These are phyloP conservation scores for Tiaroga cobitis DNA, from an alignment of 2,797 vertebrate genomes.

Conservation along the genomic window DNA sequence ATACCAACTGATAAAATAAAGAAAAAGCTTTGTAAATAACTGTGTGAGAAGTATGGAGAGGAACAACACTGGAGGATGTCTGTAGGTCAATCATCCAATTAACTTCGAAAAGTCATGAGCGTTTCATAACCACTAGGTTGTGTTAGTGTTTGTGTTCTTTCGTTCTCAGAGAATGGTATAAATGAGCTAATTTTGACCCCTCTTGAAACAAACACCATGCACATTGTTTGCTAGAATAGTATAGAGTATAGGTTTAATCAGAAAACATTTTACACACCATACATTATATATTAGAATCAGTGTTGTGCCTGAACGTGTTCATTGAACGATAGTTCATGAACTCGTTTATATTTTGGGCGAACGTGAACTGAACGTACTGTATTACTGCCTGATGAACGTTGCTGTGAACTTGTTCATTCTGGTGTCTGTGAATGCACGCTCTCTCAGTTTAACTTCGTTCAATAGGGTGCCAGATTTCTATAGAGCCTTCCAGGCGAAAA, in stretches of 20 bases:
- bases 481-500: too few species aligned
- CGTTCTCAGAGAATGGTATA: neutral
- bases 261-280: neutral
- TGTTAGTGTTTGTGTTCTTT: neutral
- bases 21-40: conserved; percentile 24
- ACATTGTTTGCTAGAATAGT: neutral
- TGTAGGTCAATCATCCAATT: conserved; percentile 45
- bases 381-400: too few species aligned
- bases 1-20: conserved; percentile 38
- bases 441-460: too few species aligned
- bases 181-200: neutral
- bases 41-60: neutral
- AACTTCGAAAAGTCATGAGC: conserved; percentile 12
- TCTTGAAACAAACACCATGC: neutral
- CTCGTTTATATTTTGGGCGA: too few species aligned
- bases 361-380: too few species aligned
- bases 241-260: neutral
- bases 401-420: too few species aligned
- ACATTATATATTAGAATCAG: neutral
- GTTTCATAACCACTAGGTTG: conserved; percentile 11
- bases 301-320: too few species aligned
- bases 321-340: too few species aligned
- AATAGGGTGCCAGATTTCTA: too few species aligned
- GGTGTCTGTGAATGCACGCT: too few species aligned
- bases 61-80: conserved; percentile 1